phyloP scores from a whole-genome alignment of 2,888 invertebrate genomes.

The Desoria tigrina region DNA sequence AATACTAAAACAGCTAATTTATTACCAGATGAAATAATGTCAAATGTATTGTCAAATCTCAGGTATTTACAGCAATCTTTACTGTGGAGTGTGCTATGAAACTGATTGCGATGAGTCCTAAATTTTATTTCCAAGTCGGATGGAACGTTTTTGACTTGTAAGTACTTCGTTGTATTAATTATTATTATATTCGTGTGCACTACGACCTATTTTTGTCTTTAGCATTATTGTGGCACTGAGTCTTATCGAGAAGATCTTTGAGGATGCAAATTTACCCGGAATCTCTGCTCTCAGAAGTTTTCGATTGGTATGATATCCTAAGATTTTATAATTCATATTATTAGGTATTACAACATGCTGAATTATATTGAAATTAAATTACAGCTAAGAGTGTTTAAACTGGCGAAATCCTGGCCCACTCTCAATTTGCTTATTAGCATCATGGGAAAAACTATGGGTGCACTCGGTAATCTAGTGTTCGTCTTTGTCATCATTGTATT shows the following conservation, averaged over 20 bases:
- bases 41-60: too few species aligned
- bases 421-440: slow-evolving; percentile 96
- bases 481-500: slow-evolving; percentile 98
- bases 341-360: not conserved
- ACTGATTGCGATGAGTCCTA: slow-evolving; percentile 93
- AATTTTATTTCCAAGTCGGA: slow-evolving; percentile 91
- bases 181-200: too few species aligned
- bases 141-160: slow-evolving; percentile 37
- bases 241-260: slow-evolving; percentile 68
- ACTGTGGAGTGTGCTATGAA: slow-evolving; percentile 64
- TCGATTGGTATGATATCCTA: slow-evolving; percentile 84
- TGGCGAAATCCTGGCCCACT: slow-evolving; percentile 98
- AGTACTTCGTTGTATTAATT: not conserved
- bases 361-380: not conserved
- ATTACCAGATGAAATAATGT: too few species aligned
- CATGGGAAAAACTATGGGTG: slow-evolving; percentile 97
- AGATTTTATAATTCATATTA: not conserved
- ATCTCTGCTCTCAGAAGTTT: slow-evolving; percentile 76
- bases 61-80: slow-evolving; percentile 51
- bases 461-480: slow-evolving; percentile 97
- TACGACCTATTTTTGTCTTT: too few species aligned
- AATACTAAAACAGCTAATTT: not conserved
- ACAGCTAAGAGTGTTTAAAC: slow-evolving; percentile 80
- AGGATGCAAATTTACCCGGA: slow-evolving; percentile 49
- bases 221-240: slow-evolving; percentile 96